phyloP scores from a whole-genome alignment of 1,140 invertebrate genomes.

The Caerostris darwini region DNA sequence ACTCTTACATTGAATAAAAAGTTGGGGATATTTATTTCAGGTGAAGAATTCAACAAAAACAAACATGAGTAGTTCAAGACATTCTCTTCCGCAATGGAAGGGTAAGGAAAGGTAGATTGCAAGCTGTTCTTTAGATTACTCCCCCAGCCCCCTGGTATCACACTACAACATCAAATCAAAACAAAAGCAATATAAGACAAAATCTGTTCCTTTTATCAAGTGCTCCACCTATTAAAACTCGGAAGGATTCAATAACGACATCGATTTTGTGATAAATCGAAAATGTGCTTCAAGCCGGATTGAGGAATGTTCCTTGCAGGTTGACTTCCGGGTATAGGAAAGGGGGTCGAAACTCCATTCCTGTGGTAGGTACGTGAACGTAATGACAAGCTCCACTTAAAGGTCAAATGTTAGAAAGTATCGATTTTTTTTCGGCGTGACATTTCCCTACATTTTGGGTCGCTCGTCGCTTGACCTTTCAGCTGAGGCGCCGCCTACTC shows the following conservation, averaged over 20 bases:
- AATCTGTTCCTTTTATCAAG: background rate
- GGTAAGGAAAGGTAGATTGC: too few relatives aligned
- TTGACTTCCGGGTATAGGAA: conserved; percentile 3
- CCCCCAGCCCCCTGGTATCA: too few relatives aligned
- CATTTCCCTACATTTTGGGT: conserved; percentile 57
- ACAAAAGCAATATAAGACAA: background rate
- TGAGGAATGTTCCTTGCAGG: background rate
- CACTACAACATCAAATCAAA: too few relatives aligned
- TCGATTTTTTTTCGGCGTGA: conserved; percentile 70
- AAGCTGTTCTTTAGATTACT: too few relatives aligned
- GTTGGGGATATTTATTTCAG: too few relatives aligned
- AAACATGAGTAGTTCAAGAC: too few relatives aligned
- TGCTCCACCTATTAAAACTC: background rate
- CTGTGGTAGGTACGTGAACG: conserved; percentile 29
- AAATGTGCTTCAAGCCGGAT: background rate
- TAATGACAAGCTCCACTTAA: conserved; percentile 68
- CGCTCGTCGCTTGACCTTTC: conserved; percentile 68
- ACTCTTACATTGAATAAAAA: too few relatives aligned
- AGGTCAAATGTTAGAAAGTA: conserved; percentile 72
- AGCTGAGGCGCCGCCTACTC: conserved; percentile 51
- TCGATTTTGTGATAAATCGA: background rate
- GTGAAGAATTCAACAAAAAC: too few relatives aligned
- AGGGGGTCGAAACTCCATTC: background rate
- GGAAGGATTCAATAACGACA: background rate
- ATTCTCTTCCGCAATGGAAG: too few relatives aligned